Evolutionary conservation across 2,888 invertebrate genomes (phyloP), one percentile per base, ranked within the genome.

Genomic region (Hesperia comma): DNA sequence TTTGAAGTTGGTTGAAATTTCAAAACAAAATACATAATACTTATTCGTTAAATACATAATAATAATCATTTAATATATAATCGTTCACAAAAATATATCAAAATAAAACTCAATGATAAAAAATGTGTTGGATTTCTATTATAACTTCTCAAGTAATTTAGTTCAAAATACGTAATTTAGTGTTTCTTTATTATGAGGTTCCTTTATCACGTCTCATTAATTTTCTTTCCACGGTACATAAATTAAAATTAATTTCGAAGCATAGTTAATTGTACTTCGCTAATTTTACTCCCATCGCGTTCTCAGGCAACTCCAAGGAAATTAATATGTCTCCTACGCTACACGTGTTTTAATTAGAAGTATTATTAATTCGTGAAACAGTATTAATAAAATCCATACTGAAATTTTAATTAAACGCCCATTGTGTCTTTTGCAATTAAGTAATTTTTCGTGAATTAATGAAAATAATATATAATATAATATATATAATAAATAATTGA

Each of bases 381-480:
- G 68, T 69, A 67, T 68, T 60, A 68, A 63, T 71, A 70, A 61
- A 60, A 69, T 63, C 53, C 61, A 68, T 70, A 72, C 72, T 72
- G 69, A 73, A 72, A 71, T 70, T 70, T 72, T 70, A 74, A 58
- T 51, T 58, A 21, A 41, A 43, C 46, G 54, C 32, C 26, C 26
- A 26, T 26, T 63, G 58, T 43, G 46, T n/a, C 40, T 32, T 26
- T 19, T 14, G 0, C 43, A 55, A 55, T 63, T 17, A 63, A 55
- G 43, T 56, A 33, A 26, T 17, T 54, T 62, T 62, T 41, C 37
- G 33, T 37, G n/a, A n/a, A n/a, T n/a, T n/a, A 26, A 26, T 26
- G 26, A 26, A 5, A 26, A 4, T n/a, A n/a, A n/a, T n/a, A n/a
- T n/a, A n/a, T n/a, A n/a, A n/a, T n/a, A n/a, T n/a, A n/a, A n/a